A percentile compares a stretch with the other conserved stretches of the same genome.
Evolutionary conservation across 2,888 invertebrate genomes (phyloP).

Genomic region (Poecilobothrus nobilitatus): DNA sequence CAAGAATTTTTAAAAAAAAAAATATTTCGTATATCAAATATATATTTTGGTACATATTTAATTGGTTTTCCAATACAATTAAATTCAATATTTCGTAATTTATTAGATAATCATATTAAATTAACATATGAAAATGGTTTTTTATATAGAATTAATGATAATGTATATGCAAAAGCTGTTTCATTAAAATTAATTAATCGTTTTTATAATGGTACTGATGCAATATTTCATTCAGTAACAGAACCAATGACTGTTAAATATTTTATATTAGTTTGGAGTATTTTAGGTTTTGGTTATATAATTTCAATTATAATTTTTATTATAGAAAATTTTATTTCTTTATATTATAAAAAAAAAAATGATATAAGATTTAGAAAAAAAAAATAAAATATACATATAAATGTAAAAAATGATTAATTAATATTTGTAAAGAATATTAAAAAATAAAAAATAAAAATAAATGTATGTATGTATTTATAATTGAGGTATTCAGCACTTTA

Average conservation of each 20-base stretch:
- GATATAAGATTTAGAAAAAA: not conserved
- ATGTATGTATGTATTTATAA: too few relatives aligned
- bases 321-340: not conserved
- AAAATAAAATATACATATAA: not conserved
- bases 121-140: conserved; percentile 33
- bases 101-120: conserved; percentile 29
- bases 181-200: conserved; percentile 25
- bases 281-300: not conserved
- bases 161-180: conserved; percentile 29
- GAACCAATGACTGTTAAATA: not conserved
- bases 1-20: conserved; percentile 29
- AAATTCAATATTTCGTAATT: conserved; percentile 22
- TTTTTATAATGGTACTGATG: not conserved
- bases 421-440: too few relatives aligned
- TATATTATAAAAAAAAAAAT: not conserved
- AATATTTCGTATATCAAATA: conserved; percentile 31
- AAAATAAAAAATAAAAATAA: too few relatives aligned
- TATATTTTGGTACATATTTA: conserved; percentile 32
- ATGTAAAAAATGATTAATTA: too few relatives aligned
- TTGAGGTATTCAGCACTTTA: too few relatives aligned
- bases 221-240: not conserved
- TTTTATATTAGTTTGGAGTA: not conserved
- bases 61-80: conserved; percentile 22
- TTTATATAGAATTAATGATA: conserved; percentile 28
- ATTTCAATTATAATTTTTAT: not conserved